These are phyloP conservation scores for Drosophila limbata DNA, from an alignment of 2,888 invertebrate species.

Conservation along the genomic window DNA sequence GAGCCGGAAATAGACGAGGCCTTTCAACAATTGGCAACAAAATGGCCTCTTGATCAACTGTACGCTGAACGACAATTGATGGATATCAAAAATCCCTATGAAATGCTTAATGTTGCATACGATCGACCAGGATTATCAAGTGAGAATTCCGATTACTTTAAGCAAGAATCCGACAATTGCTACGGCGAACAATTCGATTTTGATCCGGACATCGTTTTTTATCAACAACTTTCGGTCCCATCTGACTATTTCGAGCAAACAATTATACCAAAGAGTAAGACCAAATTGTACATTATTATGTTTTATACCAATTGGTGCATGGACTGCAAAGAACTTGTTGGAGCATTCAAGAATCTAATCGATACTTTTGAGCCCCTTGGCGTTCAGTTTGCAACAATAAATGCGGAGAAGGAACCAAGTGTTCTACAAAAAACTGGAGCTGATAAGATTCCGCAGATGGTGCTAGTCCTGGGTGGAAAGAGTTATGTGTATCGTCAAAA, in stretches of 20 bases:
- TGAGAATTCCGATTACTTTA: constrained; percentile 90
- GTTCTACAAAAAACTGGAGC: constrained; percentile 92
- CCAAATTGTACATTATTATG: constrained; percentile 93
- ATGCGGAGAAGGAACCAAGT: constrained; percentile 92
- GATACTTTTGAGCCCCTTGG: constrained; percentile 95
- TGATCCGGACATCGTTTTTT: constrained; percentile 94
- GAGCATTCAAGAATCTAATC: constrained; percentile 93
- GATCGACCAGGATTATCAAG: too few relatives aligned
- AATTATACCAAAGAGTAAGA: constrained; percentile 93
- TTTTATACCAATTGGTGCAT: constrained; percentile 98
- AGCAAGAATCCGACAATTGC: constrained; percentile 91
- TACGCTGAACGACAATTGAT: constrained; percentile 95
- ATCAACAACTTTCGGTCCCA: constrained; percentile 94
- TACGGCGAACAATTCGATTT: constrained; percentile 93
- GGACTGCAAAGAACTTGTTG: constrained; percentile 94
- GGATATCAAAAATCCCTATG: too few relatives aligned
- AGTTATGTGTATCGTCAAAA: constrained; percentile 93
- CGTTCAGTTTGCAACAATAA: constrained; percentile 92
- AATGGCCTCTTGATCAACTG: constrained; percentile 97
- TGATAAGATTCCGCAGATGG: constrained; percentile 92
- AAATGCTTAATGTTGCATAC: too few relatives aligned
- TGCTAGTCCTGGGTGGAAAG: constrained; percentile 93
- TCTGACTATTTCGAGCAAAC: constrained; percentile 95
- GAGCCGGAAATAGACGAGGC: constrained; percentile 94
- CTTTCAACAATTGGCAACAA: constrained; percentile 95